phyloP scores from a whole-genome alignment of 64 coral and sea anemone genomes.

The Pachyseris speciosa region DNA sequence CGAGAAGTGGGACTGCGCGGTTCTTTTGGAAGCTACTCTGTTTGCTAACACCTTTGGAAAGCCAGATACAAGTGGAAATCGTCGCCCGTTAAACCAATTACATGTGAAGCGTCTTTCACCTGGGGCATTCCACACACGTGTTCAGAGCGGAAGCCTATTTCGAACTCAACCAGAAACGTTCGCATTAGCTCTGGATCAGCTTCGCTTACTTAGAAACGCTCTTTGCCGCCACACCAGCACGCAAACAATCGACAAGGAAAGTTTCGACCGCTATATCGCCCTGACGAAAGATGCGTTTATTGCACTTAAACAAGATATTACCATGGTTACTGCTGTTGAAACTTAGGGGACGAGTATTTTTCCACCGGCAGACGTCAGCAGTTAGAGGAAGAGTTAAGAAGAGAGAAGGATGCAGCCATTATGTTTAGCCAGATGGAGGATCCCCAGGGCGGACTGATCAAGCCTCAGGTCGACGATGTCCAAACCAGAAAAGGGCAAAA shows the following conservation, averaged over 20 bases:
- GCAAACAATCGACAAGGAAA: conserved; percentile 14
- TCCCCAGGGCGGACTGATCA: neutral
- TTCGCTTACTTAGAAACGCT: conserved; percentile 37
- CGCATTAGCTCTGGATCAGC: conserved; percentile 51
- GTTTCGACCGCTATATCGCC: neutral
- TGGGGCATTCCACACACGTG: neutral
- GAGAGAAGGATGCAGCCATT: conserved; percentile 2
- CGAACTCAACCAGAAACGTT: conserved; percentile 22
- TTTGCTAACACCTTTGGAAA: conserved; percentile 29
- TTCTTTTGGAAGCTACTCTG: conserved; percentile 26
- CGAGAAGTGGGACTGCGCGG: conserved; percentile 43
- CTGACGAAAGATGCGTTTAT: neutral
- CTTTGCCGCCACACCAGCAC: conserved; percentile 13
- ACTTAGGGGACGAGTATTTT: neutral
- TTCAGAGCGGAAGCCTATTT: neutral
- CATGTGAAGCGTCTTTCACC: conserved; percentile 1
- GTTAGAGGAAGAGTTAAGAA: neutral
- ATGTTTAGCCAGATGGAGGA: neutral
- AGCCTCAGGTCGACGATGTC: neutral
- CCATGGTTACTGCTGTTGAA: neutral
- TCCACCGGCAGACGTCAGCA: neutral
- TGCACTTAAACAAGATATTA: neutral
- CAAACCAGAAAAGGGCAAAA: neutral
- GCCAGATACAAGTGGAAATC: neutral
- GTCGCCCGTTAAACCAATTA: neutral